Percentiles rank a stretch among this genome's conserved stretches.
Conservation (phyloP, 2,888 invertebrate genomes). For the Megaustenia siamemsis region DNA sequence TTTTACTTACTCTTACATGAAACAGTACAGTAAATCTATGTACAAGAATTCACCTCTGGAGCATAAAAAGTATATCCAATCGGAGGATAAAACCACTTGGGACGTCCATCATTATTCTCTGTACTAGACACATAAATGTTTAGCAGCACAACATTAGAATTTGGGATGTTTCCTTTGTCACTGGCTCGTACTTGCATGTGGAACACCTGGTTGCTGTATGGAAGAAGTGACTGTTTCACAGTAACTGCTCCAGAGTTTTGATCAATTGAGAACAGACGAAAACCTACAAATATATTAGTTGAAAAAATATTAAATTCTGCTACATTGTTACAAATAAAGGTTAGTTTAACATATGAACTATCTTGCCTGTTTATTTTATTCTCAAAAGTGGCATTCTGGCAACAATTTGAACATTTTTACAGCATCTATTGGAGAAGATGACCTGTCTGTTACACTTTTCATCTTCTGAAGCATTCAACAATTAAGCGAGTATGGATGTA, state of each 20-base stretch:
- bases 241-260: slow-evolving; percentile 14
- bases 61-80: slow-evolving; percentile 38
- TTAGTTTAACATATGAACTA: no score
- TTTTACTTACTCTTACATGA: no score
- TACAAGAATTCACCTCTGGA: slow-evolving; percentile 53
- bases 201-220: slow-evolving; percentile 33
- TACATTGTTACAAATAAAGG: not conserved
- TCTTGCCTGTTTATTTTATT: no score
- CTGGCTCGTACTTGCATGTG: slow-evolving; percentile 17
- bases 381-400: no score
- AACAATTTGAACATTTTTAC: no score
- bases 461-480: no score
- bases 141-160: not conserved
- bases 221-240: slow-evolving; percentile 37
- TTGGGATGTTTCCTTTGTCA: slow-evolving; percentile 31
- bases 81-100: slow-evolving; percentile 57
- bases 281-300: slow-evolving; percentile 15
- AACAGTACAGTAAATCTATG: no score
- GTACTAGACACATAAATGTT: slow-evolving; percentile 82
- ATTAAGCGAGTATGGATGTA: no score
- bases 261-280: slow-evolving; percentile 26
- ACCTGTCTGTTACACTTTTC: no score
- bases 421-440: no score
- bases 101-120: slow-evolving; percentile 67
- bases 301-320: not conserved